Evolutionary conservation across 2,888 invertebrate genomes (phyloP), one percentile per base, ranked within the genome.

Genomic region (Fragum whitleyi): DNA sequence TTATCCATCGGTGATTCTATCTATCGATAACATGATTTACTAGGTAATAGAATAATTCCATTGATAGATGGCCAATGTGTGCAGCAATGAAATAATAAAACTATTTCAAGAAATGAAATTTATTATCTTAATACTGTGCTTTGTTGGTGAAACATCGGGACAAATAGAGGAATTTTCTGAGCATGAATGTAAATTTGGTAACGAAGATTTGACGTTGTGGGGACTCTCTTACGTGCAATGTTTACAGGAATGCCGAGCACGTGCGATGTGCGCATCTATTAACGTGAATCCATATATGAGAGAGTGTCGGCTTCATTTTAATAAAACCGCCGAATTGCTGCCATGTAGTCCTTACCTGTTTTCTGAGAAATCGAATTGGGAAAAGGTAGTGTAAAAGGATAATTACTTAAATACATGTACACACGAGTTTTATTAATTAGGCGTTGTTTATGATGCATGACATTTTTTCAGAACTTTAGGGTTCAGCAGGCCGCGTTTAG

Each of bases 221-320:
- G 26, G 42, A 1, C 9, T 42, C 7, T 21, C 65, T 21, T 65
- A 65, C 26, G 23, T 5, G 5, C 39, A 42, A 11, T 65, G 65
- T 26, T 36, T 65, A n/a, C 23, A 39, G 21, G 65, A 65, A 26
- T 65, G 65, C 42, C 65, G 65, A 1, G 23, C 42, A 42, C 65
- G 65, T 21, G 26, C 0, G 0, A 9, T 29, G 7, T 65, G 65
- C n/a, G 42, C 42, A 21, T 65, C 65, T 9, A 26, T 65, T 14
- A 65, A 42, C 26, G 65, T 42, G 19, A 65, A 65, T 26, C 39
- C 16, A n/a, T 23, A 42, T 36, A 1, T 39, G 0, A 39, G 42
- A 42, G n/a, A 36, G 21, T 65, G 65, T 42, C 39, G 65, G 11
- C 42, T 65, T 6, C 36, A 65, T 26, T 65, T 65, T 65, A 42